A percentile compares a stretch with the other conserved stretches of the same genome.
Conservation (phyloP, 2,797 vertebrate genomes). For the Molossus alvarezi region DNA sequence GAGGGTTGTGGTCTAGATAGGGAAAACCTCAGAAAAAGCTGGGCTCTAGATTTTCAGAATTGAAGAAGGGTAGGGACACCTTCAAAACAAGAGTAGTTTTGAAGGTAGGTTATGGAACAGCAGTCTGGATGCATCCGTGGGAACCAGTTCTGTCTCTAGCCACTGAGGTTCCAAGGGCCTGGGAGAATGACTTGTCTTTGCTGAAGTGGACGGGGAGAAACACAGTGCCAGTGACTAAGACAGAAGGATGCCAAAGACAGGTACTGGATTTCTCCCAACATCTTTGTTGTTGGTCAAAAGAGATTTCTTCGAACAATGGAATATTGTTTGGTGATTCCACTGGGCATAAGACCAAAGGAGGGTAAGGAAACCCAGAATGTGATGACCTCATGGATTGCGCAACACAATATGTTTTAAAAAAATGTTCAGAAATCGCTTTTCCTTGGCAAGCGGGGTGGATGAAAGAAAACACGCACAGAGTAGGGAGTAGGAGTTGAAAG, state of each 20-base stretch:
- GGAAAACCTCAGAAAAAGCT: background rate
- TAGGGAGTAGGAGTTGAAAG: background rate
- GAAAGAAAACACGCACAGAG: background rate
- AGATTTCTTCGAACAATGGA: background rate
- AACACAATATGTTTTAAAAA: background rate
- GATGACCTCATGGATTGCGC: background rate
- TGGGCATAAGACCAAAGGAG: background rate
- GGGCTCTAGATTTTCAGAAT: background rate
- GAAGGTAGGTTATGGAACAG: background rate
- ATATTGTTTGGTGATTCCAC: background rate
- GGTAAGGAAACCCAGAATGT: background rate
- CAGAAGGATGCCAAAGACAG: conserved; percentile 38
- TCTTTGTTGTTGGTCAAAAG: conserved; percentile 4
- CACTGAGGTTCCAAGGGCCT: background rate
- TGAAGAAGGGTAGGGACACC: background rate
- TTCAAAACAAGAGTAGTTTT: background rate
- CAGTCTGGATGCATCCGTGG: background rate
- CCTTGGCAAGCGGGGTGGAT: background rate
- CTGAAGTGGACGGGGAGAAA: background rate
- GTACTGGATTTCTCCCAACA: background rate
- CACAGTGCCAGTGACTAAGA: background rate
- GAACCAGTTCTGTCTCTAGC: background rate
- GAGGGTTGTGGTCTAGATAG: background rate
- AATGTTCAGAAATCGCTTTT: background rate
- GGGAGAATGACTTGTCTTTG: background rate